These are phyloP conservation scores for Synodontis membranacea DNA, from an alignment of 2,113 vertebrate genomes.

Conservation along the genomic window DNA sequence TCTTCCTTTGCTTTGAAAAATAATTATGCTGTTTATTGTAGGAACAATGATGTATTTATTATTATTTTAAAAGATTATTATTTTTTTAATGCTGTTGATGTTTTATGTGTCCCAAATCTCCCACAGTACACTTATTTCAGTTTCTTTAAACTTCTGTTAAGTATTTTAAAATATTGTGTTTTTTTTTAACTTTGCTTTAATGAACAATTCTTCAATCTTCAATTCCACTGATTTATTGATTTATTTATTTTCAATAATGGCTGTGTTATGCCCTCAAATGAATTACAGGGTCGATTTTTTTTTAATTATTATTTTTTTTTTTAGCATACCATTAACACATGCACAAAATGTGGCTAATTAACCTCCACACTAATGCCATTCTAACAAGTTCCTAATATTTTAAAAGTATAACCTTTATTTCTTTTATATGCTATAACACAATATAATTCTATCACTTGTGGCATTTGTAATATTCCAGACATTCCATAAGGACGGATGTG, in stretches of 20 bases:
- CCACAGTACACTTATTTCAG: not conserved
- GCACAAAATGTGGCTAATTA: not conserved
- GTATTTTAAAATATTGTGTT: no score
- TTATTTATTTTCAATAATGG: not conserved
- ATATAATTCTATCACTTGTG: not conserved
- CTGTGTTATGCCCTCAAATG: not conserved
- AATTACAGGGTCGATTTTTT: not conserved
- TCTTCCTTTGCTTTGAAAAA: not conserved
- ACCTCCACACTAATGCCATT: not conserved
- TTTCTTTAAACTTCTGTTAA: not conserved
- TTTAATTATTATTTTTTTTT: no score
- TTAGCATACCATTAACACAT: not conserved
- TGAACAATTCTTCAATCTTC: not conserved
- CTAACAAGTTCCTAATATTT: not conserved
- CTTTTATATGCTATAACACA: no score
- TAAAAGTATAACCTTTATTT: no score
- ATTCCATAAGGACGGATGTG: not conserved
- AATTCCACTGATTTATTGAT: not conserved
- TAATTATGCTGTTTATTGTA: not conserved
- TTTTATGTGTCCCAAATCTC: not conserved
- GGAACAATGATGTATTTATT: not conserved
- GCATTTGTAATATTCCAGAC: not conserved
- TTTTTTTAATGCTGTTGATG: not conserved
- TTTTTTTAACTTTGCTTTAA: not conserved
- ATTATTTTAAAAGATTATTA: no score